Percentiles rank a stretch among this genome's conserved stretches.
phyloP scores from a whole-genome alignment of 2,797 vertebrate species.

The Pachyuromys duprasi region DNA sequence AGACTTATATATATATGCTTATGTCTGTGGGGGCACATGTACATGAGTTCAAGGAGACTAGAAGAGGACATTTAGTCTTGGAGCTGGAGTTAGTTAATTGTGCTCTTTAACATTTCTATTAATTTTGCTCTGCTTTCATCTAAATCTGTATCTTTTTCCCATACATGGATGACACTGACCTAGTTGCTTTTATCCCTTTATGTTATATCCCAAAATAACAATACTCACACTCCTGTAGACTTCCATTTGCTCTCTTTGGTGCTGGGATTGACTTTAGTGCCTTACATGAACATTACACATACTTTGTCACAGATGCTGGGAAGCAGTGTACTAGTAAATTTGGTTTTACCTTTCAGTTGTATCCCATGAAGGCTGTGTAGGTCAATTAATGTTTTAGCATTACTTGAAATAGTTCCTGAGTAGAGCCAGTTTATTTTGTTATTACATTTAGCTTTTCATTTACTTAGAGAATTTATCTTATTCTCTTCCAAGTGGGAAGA shows the following conservation, averaged over 20 bases:
- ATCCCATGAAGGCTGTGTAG: not conserved
- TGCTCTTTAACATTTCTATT: not conserved
- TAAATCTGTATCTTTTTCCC: not conserved
- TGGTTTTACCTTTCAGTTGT: not conserved
- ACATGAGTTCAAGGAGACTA: not conserved
- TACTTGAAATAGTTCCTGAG: constrained; percentile 27
- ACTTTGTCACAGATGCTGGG: not conserved
- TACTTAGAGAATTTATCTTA: constrained; percentile 27
- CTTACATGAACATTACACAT: not conserved
- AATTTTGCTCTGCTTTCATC: constrained; percentile 1
- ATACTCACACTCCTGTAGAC: not conserved
- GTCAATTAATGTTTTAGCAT: constrained; percentile 23
- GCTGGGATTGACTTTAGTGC: not conserved
- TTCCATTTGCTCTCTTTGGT: not conserved
- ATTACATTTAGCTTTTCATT: not conserved
- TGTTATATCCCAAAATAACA: not conserved
- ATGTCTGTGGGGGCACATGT: not conserved
- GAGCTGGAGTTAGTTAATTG: not conserved
- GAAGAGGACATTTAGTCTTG: not conserved
- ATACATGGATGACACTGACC: not conserved
- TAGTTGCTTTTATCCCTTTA: not conserved
- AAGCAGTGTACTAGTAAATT: not conserved
- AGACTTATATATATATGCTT: not conserved
- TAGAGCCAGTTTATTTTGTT: not conserved
- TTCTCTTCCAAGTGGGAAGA: no score